Percentiles rank a stretch among this genome's conserved stretches.
Evolutionary conservation across 2,797 vertebrate genomes (phyloP).

Genomic region (Danio jaintianensis): DNA sequence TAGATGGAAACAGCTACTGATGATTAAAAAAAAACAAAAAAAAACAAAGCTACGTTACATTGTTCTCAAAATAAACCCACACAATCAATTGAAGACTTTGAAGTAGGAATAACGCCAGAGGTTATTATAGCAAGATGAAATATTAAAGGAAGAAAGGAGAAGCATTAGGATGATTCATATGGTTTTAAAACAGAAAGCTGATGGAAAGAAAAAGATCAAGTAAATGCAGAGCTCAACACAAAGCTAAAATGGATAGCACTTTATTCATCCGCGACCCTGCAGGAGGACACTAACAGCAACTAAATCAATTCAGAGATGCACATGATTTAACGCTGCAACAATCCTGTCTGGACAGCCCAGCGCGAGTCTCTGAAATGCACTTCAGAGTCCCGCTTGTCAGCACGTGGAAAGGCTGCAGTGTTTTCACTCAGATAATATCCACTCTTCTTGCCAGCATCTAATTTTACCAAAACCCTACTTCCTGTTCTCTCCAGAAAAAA

Average conservation of each 20-base stretch:
- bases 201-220: neutral
- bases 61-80: neutral
- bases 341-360: constrained; percentile 31
- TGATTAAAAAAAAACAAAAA: neutral
- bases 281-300: neutral
- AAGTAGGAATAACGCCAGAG: neutral
- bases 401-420: constrained; percentile 33
- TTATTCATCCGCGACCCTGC: neutral
- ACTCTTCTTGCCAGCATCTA: constrained; percentile 37
- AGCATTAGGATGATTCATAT: neutral
- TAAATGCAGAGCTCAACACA: neutral
- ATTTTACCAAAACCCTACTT: constrained; percentile 43
- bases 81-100: neutral
- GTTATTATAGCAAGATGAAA: neutral
- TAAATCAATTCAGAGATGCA: constrained; percentile 25
- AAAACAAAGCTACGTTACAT: neutral
- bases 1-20: too few relatives aligned
- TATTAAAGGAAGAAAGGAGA: neutral
- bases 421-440: constrained; percentile 21
- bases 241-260: neutral
- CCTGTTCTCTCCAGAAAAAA: constrained; percentile 29
- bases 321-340: constrained; percentile 33
- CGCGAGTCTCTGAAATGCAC: constrained; percentile 1
- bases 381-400: constrained; percentile 44
- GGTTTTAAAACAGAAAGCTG: neutral